These are phyloP conservation scores for Percopsis transmontana DNA, from an alignment of 2,113 vertebrate species.

Conservation along the genomic window DNA sequence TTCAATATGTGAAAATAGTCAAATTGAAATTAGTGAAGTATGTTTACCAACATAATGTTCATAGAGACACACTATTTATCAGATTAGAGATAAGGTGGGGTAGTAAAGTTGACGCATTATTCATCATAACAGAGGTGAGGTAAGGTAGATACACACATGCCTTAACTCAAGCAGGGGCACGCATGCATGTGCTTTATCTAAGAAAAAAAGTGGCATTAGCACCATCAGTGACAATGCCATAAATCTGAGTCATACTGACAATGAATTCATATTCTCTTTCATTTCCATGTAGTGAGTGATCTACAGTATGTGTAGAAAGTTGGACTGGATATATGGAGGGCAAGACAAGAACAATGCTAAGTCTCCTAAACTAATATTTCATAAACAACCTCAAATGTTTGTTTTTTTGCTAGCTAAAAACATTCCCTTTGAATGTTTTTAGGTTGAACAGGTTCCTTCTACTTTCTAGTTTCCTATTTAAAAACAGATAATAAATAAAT, in stretches of 20 bases:
- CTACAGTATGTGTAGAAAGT: no score
- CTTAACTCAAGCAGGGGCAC: neutral
- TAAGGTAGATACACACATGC: neutral
- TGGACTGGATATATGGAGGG: no score
- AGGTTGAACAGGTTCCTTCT: no score
- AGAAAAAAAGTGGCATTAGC: slow-evolving; percentile 14
- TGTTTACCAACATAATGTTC: neutral
- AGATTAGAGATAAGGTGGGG: neutral
- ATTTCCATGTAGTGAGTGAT: no score
- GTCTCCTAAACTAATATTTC: no score
- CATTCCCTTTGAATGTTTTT: no score
- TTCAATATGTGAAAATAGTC: no score
- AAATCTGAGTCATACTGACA: slow-evolving; percentile 20
- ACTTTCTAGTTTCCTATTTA: no score
- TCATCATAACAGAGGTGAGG: neutral
- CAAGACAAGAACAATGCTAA: no score
- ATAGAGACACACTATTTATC: neutral
- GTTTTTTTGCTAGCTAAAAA: neutral
- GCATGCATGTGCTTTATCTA: neutral
- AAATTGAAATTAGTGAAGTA: no score
- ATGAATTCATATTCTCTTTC: neutral
- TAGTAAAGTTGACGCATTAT: neutral
- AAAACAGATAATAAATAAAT: neutral
- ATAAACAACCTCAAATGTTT: neutral
- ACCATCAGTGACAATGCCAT: neutral